Conservation (phyloP, 1,140 invertebrate species). For the Drosophila sucinea region DNA sequence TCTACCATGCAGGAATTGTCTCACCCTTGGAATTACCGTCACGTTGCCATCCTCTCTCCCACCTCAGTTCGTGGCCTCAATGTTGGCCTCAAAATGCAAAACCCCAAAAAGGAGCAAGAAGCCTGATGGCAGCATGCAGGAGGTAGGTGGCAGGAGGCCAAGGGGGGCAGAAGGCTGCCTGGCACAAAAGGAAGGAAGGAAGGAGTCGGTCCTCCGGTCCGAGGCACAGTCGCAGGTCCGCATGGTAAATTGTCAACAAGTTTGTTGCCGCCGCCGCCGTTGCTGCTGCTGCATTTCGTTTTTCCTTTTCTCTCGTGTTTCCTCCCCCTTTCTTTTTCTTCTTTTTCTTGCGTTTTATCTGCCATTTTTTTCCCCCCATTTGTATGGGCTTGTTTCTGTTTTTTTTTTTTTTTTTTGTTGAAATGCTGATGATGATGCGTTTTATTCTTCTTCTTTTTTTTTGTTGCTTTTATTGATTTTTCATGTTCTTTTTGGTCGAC, state of each 20-base stretch:
- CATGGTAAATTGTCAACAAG: slow-evolving; percentile 12
- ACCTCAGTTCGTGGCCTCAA: slow-evolving; percentile 79
- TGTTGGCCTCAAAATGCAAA: slow-evolving; percentile 83
- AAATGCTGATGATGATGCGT: slow-evolving; percentile 26
- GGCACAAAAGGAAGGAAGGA: background rate
- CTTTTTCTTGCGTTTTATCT: background rate
- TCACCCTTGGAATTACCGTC: slow-evolving; percentile 2
- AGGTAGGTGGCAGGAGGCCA: slow-evolving; percentile 49
- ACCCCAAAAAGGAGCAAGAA: slow-evolving; percentile 74
- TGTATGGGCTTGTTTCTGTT: background rate
- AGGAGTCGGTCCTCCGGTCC: slow-evolving; percentile 26
- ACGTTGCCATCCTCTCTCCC: slow-evolving; percentile 12
- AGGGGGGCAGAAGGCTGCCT: slow-evolving; percentile 40
- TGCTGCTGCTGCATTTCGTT: background rate
- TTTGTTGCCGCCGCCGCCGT: background rate
- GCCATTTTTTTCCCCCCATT: background rate
- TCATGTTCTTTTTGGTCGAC: slow-evolving; percentile 58
- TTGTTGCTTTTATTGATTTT: slow-evolving; percentile 71
- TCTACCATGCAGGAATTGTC: background rate
- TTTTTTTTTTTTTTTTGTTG: slow-evolving; percentile 19
- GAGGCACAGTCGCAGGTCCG: background rate
- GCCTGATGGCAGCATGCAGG: background rate
- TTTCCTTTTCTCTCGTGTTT: background rate
- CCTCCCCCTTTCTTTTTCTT: background rate
- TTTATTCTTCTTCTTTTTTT: slow-evolving; percentile 23